Percentiles rank a stretch among this genome's conserved stretches.
Conservation (phyloP, 1,140 invertebrate genomes). For the Atta texana region DNA sequence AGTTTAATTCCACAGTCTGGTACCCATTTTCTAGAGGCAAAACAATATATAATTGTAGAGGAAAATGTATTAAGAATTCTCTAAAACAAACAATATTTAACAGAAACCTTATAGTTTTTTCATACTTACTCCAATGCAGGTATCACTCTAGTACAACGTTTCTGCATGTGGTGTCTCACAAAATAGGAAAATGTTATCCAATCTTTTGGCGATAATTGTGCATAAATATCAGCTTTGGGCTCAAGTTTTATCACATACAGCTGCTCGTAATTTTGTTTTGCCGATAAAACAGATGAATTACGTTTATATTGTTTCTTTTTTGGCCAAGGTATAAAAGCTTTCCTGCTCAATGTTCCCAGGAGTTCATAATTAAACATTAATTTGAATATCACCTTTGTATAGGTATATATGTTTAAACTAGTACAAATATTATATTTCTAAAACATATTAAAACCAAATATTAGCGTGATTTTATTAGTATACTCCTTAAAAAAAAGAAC, state of each 20-base stretch:
- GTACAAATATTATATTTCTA: conserved; percentile 20
- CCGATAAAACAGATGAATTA: background rate
- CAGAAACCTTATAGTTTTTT: background rate
- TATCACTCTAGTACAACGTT: conserved; percentile 77
- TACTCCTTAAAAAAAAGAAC: background rate
- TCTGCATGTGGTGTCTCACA: conserved; percentile 75
- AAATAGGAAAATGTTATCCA: conserved; percentile 83
- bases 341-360: conserved; percentile 75
- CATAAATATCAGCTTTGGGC: conserved; percentile 74
- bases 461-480: background rate
- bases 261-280: conserved; percentile 17
- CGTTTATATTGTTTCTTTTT: background rate
- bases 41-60: conserved; percentile 21
- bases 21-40: conserved; percentile 81
- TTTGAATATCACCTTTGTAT: conserved; percentile 72
- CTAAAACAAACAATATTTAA: conserved; percentile 23
- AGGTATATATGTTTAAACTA: conserved; percentile 7
- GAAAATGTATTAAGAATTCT: background rate
- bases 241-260: conserved; percentile 79
- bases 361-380: conserved; percentile 76
- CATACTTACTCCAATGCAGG: conserved; percentile 82
- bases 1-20: conserved; percentile 85
- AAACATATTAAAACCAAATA: conserved; percentile 50
- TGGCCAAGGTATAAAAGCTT: conserved; percentile 75
- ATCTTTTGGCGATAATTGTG: conserved; percentile 63